These are phyloP conservation scores for Tetrax tetrax DNA, from an alignment of 2,113 vertebrate genomes.

Conservation along the genomic window DNA sequence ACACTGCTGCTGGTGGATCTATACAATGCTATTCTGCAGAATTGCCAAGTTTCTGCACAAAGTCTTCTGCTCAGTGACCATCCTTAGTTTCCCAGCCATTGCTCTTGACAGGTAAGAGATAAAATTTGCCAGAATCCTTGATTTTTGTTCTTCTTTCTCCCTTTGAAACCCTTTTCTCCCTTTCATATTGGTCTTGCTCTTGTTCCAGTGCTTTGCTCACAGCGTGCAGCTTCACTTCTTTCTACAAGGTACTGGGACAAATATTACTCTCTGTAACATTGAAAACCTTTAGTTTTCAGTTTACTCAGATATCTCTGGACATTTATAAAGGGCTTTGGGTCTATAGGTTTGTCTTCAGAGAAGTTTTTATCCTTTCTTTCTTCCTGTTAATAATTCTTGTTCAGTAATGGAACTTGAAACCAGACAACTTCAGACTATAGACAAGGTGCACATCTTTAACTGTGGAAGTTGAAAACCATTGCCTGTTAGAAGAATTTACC, in stretches of 20 bases:
- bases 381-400: neutral
- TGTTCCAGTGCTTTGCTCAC: neutral
- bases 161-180: neutral
- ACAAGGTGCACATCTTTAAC: neutral
- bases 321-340: neutral
- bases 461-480: neutral
- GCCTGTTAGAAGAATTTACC: neutral
- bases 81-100: slow-evolving; percentile 93
- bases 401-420: neutral
- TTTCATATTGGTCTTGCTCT: neutral
- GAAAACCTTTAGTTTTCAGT: neutral
- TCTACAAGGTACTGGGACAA: neutral
- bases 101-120: slow-evolving; percentile 83
- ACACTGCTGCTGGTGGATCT: slow-evolving; percentile 95
- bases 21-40: slow-evolving; percentile 89
- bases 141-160: neutral
- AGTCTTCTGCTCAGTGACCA: slow-evolving; percentile 93
- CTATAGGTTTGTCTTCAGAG: neutral
- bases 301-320: neutral
- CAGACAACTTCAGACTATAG: neutral
- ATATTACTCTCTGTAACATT: neutral
- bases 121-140: neutral
- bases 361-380: neutral
- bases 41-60: slow-evolving; percentile 94
- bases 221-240: neutral